These are phyloP conservation scores for Anser cygnoides DNA, from an alignment of 2,113 vertebrate species.

Conservation along the genomic window DNA sequence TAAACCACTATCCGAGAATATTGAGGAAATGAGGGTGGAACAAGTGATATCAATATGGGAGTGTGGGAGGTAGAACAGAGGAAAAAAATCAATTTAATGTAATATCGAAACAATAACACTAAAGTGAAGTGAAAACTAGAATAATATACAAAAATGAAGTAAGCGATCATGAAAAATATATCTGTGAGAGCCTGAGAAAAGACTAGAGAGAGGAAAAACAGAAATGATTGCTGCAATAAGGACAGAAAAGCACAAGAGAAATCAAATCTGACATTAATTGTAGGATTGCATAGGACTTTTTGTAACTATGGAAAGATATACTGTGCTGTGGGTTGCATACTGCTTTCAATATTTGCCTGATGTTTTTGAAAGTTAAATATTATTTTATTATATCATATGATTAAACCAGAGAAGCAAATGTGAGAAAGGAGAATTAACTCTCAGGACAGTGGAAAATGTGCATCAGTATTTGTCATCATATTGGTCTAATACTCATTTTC, in stretches of 20 bases:
- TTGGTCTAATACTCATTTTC: slow-evolving; percentile 16
- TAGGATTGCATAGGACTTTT: slow-evolving; percentile 18
- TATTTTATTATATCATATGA: slow-evolving; percentile 13
- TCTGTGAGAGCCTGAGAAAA: slow-evolving; percentile 1
- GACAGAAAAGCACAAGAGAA: slow-evolving; percentile 35
- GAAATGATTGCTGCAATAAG: slow-evolving; percentile 17
- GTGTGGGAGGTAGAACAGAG: not conserved
- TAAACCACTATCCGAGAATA: slow-evolving; percentile 4
- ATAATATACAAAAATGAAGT: slow-evolving; percentile 9
- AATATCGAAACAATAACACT: slow-evolving; percentile 5
- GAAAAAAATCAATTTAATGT: not conserved
- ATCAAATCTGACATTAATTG: slow-evolving; percentile 64
- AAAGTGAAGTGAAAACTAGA: slow-evolving; percentile 17
- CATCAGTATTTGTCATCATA: slow-evolving; percentile 6
- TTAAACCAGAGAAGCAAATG: slow-evolving; percentile 10
- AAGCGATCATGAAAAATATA: not conserved
- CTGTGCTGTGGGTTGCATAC: slow-evolving; percentile 7
- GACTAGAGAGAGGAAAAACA: not conserved
- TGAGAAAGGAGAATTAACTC: slow-evolving; percentile 21
- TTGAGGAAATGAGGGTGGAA: slow-evolving; percentile 18
- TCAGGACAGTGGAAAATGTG: slow-evolving; percentile 25
- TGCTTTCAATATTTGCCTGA: slow-evolving; percentile 21
- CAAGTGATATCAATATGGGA: not conserved
- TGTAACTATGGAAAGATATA: slow-evolving; percentile 54
- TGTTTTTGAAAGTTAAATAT: slow-evolving; percentile 17